Percentiles rank a stretch among this genome's conserved stretches.
phyloP scores from a whole-genome alignment of 1,140 invertebrate genomes.

The Thalassaphorura encarpata region DNA sequence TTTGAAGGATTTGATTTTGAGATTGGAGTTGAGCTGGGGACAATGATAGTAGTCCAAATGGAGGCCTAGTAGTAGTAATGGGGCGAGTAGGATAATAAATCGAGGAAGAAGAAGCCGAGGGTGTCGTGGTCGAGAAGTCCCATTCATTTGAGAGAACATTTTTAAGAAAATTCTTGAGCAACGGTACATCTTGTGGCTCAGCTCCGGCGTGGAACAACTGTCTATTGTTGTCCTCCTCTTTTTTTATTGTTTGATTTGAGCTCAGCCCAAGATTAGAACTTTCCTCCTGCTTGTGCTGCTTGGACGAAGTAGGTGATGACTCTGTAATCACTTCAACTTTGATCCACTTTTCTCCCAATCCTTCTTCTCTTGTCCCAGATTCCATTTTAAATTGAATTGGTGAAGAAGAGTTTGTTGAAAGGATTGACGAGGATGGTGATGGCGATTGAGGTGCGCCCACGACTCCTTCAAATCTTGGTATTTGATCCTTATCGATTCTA shows the following conservation, averaged over 20 bases:
- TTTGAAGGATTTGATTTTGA: too few relatives aligned
- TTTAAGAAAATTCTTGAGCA: slow-evolving; percentile 32
- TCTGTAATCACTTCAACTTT: slow-evolving; percentile 32
- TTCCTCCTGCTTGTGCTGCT: neutral
- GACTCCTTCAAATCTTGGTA: neutral
- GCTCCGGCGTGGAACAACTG: neutral
- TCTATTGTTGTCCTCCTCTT: slow-evolving; percentile 20
- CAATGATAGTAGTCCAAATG: too few relatives aligned
- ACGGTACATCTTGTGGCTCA: slow-evolving; percentile 28
- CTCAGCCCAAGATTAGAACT: slow-evolving; percentile 2
- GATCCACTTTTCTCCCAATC: slow-evolving; percentile 28
- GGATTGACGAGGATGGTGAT: too few relatives aligned
- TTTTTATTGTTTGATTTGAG: neutral
- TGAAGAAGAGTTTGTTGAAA: too few relatives aligned
- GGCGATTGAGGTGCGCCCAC: too few relatives aligned
- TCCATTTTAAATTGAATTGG: neutral
- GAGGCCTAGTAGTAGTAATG: too few relatives aligned
- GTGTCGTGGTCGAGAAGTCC: slow-evolving; percentile 18
- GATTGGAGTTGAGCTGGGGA: too few relatives aligned
- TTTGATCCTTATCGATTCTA: too few relatives aligned
- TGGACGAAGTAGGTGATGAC: slow-evolving; percentile 26
- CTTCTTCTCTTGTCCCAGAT: neutral
- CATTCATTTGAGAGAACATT: slow-evolving; percentile 30
- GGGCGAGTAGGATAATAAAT: slow-evolving; percentile 6
- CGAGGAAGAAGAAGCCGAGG: neutral